Percentiles rank a stretch among this genome's conserved stretches.
Conservation (phyloP, 2,113 vertebrate genomes). For the Dromaius novaehollandiae region DNA sequence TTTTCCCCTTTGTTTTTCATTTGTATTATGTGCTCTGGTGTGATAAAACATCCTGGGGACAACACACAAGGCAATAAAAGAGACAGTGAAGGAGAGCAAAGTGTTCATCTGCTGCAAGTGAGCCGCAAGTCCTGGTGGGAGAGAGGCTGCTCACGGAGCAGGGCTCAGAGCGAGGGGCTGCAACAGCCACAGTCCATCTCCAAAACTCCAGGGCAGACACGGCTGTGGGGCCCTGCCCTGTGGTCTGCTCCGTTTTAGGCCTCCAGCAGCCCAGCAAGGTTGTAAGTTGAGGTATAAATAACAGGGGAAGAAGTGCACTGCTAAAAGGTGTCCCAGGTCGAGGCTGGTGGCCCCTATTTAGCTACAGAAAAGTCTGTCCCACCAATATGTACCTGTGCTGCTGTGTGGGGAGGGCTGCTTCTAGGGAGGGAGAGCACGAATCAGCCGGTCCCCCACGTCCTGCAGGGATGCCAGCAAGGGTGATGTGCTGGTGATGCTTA, state of each 20-base stretch:
- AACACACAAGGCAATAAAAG: constrained; percentile 48
- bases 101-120: background rate
- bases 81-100: background rate
- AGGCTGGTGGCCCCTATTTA: background rate
- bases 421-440: background rate
- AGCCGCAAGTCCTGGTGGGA: background rate
- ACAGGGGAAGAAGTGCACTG: background rate
- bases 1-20: constrained; percentile 72
- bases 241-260: background rate
- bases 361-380: background rate
- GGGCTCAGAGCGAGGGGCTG: background rate
- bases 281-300: background rate
- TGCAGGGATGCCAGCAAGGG: background rate
- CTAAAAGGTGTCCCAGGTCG: background rate
- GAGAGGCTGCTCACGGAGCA: background rate
- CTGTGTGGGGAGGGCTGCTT: background rate
- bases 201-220: background rate
- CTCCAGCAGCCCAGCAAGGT: background rate
- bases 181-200: background rate
- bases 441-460: background rate
- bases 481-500: background rate
- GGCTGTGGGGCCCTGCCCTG: background rate
- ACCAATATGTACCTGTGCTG: rapidly evolving
- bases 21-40: constrained; percentile 57
- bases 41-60: constrained; percentile 64